phyloP scores from a whole-genome alignment of 1,140 invertebrate genomes.

The Hycleus phaleratus region DNA sequence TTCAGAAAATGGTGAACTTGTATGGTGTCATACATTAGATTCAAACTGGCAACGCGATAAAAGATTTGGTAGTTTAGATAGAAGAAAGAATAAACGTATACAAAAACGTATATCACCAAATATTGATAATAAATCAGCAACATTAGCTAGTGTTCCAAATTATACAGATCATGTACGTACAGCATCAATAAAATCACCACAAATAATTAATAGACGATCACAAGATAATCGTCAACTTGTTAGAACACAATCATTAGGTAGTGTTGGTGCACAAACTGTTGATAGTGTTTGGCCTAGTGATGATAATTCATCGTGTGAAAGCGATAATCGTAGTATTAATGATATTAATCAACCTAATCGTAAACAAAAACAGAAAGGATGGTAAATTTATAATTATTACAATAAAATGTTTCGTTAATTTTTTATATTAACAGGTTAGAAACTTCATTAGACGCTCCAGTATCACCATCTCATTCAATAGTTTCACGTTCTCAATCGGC shows the following conservation, averaged over 20 bases:
- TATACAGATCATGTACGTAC: constrained; percentile 26
- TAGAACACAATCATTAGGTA: constrained; percentile 54
- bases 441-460: constrained; percentile 45
- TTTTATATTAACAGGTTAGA: constrained; percentile 37
- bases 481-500: constrained; percentile 33
- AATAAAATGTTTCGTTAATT: neutral
- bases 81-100: constrained; percentile 46
- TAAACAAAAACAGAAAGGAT: constrained; percentile 43
- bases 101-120: constrained; percentile 34
- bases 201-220: constrained; percentile 44
- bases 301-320: constrained; percentile 37
- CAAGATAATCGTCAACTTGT: constrained; percentile 46
- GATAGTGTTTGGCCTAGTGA: constrained; percentile 36
- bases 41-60: constrained; percentile 35
- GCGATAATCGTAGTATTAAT: constrained; percentile 34
- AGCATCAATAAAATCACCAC: constrained; percentile 24
- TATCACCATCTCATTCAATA: constrained; percentile 28
- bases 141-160: constrained; percentile 26
- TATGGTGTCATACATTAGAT: constrained; percentile 36
- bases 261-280: constrained; percentile 47
- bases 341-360: constrained; percentile 24
- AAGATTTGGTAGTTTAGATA: constrained; percentile 55
- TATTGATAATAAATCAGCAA: constrained; percentile 32
- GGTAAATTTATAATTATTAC: constrained; percentile 25
- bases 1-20: constrained; percentile 34